Conservation (phyloP, 1,140 invertebrate genomes). For the Antheraea pernyi region DNA sequence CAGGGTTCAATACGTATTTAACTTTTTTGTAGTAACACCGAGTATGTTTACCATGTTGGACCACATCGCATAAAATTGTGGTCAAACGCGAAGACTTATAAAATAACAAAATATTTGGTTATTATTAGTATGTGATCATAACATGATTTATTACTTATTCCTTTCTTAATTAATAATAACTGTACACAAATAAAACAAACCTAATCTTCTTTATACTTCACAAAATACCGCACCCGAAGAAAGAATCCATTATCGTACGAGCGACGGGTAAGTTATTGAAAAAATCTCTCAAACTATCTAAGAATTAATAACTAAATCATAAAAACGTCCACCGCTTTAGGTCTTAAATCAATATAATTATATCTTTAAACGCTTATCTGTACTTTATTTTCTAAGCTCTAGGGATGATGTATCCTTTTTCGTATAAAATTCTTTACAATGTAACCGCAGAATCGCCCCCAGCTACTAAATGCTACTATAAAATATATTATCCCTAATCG, state of each 20-base stretch:
- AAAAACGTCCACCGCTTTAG: constrained; percentile 38
- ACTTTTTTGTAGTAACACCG: too few species aligned
- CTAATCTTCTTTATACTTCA: background rate
- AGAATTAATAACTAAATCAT: constrained; percentile 37
- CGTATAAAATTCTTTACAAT: constrained; percentile 53
- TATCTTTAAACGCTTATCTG: constrained; percentile 48
- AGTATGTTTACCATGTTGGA: too few species aligned
- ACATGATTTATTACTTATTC: too few species aligned
- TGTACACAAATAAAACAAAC: background rate
- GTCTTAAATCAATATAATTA: constrained; percentile 63
- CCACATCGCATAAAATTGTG: too few species aligned
- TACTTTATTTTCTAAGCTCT: constrained; percentile 55
- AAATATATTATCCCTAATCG: constrained; percentile 46
- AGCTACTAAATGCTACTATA: constrained; percentile 74
- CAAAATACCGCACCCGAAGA: background rate
- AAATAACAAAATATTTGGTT: too few species aligned
- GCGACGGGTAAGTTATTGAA: constrained; percentile 12
- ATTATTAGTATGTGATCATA: too few species aligned
- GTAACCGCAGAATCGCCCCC: constrained; percentile 60
- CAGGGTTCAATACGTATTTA: too few species aligned
- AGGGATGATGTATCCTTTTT: constrained; percentile 48
- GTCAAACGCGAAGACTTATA: too few species aligned
- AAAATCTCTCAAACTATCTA: constrained; percentile 26
- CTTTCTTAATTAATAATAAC: background rate
- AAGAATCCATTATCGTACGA: background rate